Base-by-base conservation (phyloP, 2,888 invertebrate genomes). In the Graphium colonna region DNA sequence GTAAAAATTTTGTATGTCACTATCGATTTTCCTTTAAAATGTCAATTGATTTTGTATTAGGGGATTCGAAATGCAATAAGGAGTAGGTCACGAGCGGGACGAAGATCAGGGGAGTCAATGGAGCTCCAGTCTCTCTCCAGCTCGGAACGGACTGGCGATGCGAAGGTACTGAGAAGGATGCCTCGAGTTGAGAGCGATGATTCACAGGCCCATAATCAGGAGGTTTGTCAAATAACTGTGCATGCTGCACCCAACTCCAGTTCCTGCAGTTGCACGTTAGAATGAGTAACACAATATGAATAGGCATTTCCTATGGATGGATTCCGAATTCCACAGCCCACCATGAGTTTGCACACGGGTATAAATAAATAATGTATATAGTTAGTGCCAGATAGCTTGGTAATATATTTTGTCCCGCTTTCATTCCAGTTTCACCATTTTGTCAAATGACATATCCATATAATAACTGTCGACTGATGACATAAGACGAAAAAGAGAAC, bases 151-250 rank as follows among this genome's bases (percentile, higher is more conserved):
- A 21, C 81, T 54, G 69, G 85, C 36, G 66, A 86, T 42, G 93
- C 63, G 74, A 88, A 87, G 58, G 70, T 93, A 51, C 79, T 95
- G 13, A 91, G 93, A 58, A 88, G 95, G 60, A 95, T 95, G 94
- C 92, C 94, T 0, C 87, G 94, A 33, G 95, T 95, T 1, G 92
- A 93, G 52, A 95, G 95, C 43, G 94, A 94, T 65, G 94, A 94
- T 57, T 90, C 92, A 10, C 92, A 93, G 54, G 69, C 75, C 3
- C 81, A 80, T 33, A 67, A 69, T 51, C 80, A 74, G 56, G 85
- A 86, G 59, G 85, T 84, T 55, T 43, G 46, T 56, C 46, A 43
- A 45, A 39, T 17, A 38, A 46, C 44, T 53, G 44, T 44, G 43
- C 39, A 43, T 26, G 33, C 40, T 33, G 12, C 41, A 28, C 31